Evolutionary conservation across 2,113 vertebrate genomes (phyloP).

Genomic region (Erythrocercus mccallii): DNA sequence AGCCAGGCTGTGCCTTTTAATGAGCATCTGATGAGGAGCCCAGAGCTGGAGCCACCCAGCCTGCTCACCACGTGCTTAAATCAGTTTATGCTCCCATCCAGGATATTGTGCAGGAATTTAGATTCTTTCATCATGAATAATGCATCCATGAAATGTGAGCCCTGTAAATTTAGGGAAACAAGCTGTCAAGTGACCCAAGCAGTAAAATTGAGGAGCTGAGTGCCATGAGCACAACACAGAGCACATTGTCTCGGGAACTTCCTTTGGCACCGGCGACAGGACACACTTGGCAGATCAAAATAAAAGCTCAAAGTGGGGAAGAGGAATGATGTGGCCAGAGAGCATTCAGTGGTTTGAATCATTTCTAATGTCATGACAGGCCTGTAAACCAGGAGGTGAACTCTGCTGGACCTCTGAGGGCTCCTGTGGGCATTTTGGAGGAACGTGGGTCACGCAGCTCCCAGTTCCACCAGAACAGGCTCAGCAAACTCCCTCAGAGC

Average conservation of each 20-base stretch:
- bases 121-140: slow-evolving; percentile 19
- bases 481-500: background rate
- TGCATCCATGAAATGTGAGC: slow-evolving; percentile 10
- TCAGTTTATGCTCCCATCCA: background rate
- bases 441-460: rapidly evolving
- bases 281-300: slow-evolving; percentile 53
- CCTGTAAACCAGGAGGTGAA: background rate
- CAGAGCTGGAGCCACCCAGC: background rate
- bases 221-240: background rate
- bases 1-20: background rate
- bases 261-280: slow-evolving; percentile 18
- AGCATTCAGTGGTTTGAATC: background rate
- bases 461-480: background rate
- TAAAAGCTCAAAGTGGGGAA: slow-evolving; percentile 3
- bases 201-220: background rate
- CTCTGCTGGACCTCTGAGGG: background rate
- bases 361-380: background rate
- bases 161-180: background rate
- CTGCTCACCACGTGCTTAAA: background rate
- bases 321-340: background rate
- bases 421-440: background rate
- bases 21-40: background rate
- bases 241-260: slow-evolving; percentile 50
- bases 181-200: slow-evolving; percentile 8
- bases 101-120: slow-evolving; percentile 10